phyloP scores from a whole-genome alignment of 2,113 vertebrate species.

The Balaenoptera acutorostrata region DNA sequence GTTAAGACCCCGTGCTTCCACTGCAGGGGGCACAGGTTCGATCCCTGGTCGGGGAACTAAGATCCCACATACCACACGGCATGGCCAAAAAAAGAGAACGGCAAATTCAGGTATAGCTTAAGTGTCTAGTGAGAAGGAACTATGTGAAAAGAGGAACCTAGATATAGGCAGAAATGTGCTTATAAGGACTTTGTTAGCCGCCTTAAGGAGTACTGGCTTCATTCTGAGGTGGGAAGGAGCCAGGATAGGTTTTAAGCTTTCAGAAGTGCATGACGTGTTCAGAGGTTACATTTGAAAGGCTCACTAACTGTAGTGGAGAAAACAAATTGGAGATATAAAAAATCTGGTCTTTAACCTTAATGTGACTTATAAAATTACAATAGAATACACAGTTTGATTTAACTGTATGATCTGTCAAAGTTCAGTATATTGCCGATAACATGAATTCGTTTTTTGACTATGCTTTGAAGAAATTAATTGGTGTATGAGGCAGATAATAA shows the following conservation, averaged over 20 bases:
- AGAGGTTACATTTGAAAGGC: not conserved
- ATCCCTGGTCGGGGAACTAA: not conserved
- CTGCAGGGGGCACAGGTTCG: not conserved
- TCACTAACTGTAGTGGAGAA: not conserved
- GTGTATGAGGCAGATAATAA: not conserved
- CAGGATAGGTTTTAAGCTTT: not conserved
- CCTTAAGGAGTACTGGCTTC: not conserved
- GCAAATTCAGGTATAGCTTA: not conserved
- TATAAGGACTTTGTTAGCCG: not conserved
- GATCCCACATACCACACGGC: not conserved
- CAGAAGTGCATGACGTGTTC: not conserved
- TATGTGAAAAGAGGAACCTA: not conserved
- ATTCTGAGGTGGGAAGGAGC: not conserved
- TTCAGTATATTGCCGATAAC: not conserved
- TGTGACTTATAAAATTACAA: not conserved
- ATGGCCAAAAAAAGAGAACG: not conserved
- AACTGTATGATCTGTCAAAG: not conserved
- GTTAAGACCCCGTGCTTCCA: not conserved
- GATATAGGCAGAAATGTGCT: not conserved
- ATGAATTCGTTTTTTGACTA: not conserved
- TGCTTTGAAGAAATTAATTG: not conserved
- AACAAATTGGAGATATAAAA: not conserved
- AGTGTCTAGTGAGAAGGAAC: not conserved
- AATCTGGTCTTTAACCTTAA: not conserved
- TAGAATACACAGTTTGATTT: not conserved